phyloP scores from a whole-genome alignment of 2,113 vertebrate genomes.

The Brachyhypopomus gauderio region DNA sequence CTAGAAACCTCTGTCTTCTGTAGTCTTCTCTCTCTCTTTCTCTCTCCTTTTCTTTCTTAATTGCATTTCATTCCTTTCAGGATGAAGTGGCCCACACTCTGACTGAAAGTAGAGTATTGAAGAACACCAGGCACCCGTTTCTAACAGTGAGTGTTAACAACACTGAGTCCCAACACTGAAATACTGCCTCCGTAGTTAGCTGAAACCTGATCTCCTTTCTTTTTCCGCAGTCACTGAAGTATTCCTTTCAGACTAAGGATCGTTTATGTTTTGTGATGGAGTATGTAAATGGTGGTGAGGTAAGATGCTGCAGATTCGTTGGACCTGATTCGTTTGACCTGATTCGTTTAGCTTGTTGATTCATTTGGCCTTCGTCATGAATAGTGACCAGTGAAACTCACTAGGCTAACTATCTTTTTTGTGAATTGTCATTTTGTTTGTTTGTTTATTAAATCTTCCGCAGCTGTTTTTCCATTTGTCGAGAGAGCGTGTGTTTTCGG shows the following conservation, averaged over 20 bases:
- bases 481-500: conserved; percentile 94
- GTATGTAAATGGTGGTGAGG: conserved; percentile 97
- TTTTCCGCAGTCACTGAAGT: conserved; percentile 91
- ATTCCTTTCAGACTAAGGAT: conserved; percentile 98
- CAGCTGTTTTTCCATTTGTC: conserved; percentile 98
- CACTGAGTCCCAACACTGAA: neutral
- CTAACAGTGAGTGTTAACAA: conserved; percentile 85
- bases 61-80: conserved; percentile 63
- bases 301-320: conserved; percentile 64
- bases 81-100: conserved; percentile 97
- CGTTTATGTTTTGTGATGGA: conserved; percentile 98
- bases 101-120: conserved; percentile 94
- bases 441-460: neutral
- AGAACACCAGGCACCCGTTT: conserved; percentile 96
- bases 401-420: neutral
- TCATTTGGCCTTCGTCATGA: neutral
- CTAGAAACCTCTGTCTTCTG: too few species aligned
- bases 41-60: neutral
- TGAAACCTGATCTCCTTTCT: conserved; percentile 3
- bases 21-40: neutral
- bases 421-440: neutral
- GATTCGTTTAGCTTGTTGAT: too few species aligned
- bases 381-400: too few species aligned
- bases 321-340: too few species aligned
- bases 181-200: neutral